A percentile compares a stretch with the other conserved stretches of the same genome.
phyloP scores from a whole-genome alignment of 2,888 invertebrate genomes.

The Neoitamus cyanurus region DNA sequence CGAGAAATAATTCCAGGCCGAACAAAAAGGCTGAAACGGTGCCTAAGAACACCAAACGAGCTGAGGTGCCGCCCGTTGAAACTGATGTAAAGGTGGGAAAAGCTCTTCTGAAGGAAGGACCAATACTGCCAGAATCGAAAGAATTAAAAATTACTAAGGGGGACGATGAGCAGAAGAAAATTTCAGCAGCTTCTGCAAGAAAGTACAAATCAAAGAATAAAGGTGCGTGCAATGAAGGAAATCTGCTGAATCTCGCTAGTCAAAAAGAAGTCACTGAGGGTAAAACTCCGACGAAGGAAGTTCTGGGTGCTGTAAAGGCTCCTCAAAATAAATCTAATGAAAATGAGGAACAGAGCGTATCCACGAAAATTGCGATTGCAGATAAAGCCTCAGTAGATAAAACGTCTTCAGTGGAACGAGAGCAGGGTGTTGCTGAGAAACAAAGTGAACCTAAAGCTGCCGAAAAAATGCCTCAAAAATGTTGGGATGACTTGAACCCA shows the following conservation, averaged over 20 bases:
- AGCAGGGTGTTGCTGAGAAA: background rate
- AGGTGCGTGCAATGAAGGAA: background rate
- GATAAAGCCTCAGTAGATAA: background rate
- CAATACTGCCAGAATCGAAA: background rate
- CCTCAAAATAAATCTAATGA: too few relatives aligned
- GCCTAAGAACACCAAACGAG: background rate
- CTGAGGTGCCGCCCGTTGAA: background rate
- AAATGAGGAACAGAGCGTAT: background rate
- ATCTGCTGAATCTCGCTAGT: background rate
- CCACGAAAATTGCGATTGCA: background rate
- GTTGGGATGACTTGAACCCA: background rate
- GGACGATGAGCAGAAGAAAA: background rate
- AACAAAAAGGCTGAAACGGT: background rate
- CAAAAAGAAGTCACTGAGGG: background rate
- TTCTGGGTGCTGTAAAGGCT: background rate
- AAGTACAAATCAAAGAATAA: slow-evolving; percentile 8
- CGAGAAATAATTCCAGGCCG: slow-evolving; percentile 12
- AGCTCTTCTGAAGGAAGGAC: background rate
- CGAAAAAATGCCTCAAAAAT: background rate
- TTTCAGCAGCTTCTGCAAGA: background rate
- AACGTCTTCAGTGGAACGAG: background rate
- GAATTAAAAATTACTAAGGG: background rate
- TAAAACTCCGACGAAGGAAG: background rate
- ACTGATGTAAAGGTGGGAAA: background rate
- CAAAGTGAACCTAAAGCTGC: background rate